Conservation (phyloP, 2,797 vertebrate genomes). For the Craterocephalus amniculus region DNA sequence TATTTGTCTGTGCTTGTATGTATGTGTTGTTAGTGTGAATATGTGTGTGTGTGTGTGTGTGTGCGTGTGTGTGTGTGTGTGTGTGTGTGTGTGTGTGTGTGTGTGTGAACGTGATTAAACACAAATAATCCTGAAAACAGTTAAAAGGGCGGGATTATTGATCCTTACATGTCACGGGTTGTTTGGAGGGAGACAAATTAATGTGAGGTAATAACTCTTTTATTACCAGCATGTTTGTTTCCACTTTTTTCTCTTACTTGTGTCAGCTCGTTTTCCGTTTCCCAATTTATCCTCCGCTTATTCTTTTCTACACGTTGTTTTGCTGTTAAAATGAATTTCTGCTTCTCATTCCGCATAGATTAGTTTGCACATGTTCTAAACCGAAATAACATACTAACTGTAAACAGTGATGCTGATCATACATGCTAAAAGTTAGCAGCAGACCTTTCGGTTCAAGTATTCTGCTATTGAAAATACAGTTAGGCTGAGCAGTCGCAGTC, state of each 20-base stretch:
- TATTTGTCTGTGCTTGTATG: constrained; percentile 19
- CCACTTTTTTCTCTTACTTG: not conserved
- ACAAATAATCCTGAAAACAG: constrained; percentile 18
- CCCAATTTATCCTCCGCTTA: not conserved
- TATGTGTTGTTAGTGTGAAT: not conserved
- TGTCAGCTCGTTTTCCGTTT: not conserved
- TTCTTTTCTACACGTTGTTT: constrained; percentile 8
- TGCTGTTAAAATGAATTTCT: constrained; percentile 19
- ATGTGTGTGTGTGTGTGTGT: too few relatives aligned
- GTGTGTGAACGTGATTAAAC: constrained; percentile 15
- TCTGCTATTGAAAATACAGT: constrained; percentile 27
- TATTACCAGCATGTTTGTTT: not conserved
- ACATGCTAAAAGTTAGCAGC: too few relatives aligned
- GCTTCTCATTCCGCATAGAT: constrained; percentile 1
- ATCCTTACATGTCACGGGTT: constrained; percentile 29
- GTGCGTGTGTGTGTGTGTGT: too few relatives aligned
- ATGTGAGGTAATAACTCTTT: not conserved
- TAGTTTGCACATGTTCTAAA: constrained; percentile 1
- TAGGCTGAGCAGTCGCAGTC: constrained; percentile 18
- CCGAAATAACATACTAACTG: constrained; percentile 2
- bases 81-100: too few relatives aligned
- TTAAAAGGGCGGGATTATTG: constrained; percentile 37
- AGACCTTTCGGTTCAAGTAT: not conserved
- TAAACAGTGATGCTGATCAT: not conserved
- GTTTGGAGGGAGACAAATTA: constrained; percentile 14